Conservation (phyloP, 1,140 invertebrate species). For the Panagrolaimus sp. region DNA sequence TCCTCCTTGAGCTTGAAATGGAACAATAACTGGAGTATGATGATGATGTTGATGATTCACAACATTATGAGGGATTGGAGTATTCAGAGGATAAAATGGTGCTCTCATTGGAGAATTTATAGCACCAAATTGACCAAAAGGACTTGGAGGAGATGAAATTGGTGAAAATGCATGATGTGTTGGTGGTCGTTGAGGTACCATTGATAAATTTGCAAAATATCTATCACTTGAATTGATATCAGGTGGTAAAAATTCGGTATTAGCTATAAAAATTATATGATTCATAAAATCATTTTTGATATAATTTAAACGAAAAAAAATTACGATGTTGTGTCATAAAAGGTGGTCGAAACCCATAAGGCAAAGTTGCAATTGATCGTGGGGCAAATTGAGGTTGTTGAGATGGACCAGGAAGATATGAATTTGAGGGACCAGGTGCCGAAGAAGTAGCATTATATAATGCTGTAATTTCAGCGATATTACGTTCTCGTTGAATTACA, state of each 20-base stretch:
- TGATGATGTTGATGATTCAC: background rate
- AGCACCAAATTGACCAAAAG: background rate
- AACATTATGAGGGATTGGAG: too few species aligned
- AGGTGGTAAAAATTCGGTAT: too few species aligned
- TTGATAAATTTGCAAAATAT: too few species aligned
- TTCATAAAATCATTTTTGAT: constrained; percentile 12
- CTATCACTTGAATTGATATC: too few species aligned
- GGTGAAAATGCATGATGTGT: background rate
- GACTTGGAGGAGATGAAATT: background rate
- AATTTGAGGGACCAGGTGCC: background rate
- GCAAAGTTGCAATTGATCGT: background rate
- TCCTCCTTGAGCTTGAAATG: background rate
- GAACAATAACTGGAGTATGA: background rate
- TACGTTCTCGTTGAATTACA: constrained; percentile 24
- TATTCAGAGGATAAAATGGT: background rate
- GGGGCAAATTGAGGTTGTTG: constrained; percentile 17
- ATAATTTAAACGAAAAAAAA: background rate
- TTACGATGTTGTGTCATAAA: background rate
- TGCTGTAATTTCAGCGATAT: constrained; percentile 36
- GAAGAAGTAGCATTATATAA: background rate
- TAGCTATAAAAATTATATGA: constrained; percentile 15
- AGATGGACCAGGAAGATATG: constrained; percentile 14
- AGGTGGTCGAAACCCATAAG: constrained; percentile 11
- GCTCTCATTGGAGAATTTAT: background rate
- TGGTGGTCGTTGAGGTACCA: background rate